These are phyloP conservation scores for Phaethon lepturus DNA, from an alignment of 2,113 vertebrate species.

Conservation along the genomic window DNA sequence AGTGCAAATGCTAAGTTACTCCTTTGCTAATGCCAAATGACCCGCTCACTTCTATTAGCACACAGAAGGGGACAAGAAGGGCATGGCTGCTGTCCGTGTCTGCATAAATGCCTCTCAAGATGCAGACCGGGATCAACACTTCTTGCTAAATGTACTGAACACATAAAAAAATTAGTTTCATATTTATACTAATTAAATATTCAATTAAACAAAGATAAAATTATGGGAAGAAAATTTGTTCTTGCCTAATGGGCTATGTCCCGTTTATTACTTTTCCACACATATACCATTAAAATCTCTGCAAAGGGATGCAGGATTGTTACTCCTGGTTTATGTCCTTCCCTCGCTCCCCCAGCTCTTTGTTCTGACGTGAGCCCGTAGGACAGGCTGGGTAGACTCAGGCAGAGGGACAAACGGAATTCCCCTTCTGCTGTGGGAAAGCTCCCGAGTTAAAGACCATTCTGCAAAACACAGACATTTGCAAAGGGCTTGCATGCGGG, in stretches of 20 bases:
- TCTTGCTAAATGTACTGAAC: constrained; percentile 75
- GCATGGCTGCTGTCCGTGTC: constrained; percentile 62
- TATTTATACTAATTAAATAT: constrained; percentile 85
- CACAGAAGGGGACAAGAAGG: constrained; percentile 75
- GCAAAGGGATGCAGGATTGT: constrained; percentile 15
- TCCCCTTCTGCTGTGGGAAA: not conserved
- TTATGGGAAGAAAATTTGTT: constrained; percentile 77
- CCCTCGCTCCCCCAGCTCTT: constrained; percentile 18
- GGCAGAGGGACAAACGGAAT: not conserved
- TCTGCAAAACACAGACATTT: not conserved
- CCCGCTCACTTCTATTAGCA: constrained; percentile 94
- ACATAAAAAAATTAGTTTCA: constrained; percentile 72
- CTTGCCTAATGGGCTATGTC: constrained; percentile 83
- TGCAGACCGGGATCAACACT: constrained; percentile 14
- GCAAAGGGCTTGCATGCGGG: not conserved
- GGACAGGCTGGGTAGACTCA: not conserved
- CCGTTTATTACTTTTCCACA: constrained; percentile 74
- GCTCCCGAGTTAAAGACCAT: not conserved
- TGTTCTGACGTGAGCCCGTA: not conserved
- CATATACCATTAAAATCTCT: constrained; percentile 73
- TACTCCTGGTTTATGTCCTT: constrained; percentile 32
- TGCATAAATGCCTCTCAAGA: constrained; percentile 50
- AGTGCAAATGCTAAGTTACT: constrained; percentile 98
- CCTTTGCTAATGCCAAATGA: constrained; percentile 96
- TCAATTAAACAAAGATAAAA: constrained; percentile 87